Percentiles rank a stretch among this genome's conserved stretches.
phyloP scores from a whole-genome alignment of 2,113 vertebrate genomes.

The Gavialis gangeticus region DNA sequence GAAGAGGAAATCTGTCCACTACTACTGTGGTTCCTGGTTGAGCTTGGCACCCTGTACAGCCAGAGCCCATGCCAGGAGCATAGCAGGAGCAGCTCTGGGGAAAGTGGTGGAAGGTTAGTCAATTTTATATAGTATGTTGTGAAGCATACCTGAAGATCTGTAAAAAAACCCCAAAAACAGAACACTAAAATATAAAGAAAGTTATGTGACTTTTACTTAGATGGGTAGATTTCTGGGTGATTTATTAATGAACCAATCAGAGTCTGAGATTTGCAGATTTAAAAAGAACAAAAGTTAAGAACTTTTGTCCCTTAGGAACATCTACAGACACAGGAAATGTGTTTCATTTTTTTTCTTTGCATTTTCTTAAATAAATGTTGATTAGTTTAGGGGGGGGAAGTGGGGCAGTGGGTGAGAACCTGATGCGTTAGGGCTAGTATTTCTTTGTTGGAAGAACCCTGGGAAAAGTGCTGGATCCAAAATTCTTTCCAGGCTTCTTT shows the following conservation, averaged over 20 bases:
- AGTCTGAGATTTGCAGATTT: conserved; percentile 29
- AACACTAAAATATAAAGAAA: conserved; percentile 17
- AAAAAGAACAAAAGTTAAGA: conserved; percentile 25
- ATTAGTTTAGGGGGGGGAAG: conserved; percentile 29
- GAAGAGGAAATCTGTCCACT: too few relatives aligned
- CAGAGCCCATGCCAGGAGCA: too few relatives aligned
- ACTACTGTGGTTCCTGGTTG: too few relatives aligned
- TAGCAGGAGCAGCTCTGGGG: background rate
- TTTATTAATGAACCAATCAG: conserved; percentile 35
- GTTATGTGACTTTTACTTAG: conserved; percentile 15
- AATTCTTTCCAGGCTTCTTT: background rate
- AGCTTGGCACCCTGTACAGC: too few relatives aligned
- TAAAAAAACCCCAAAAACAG: conserved; percentile 19
- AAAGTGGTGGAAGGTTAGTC: background rate
- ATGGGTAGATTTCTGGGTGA: background rate
- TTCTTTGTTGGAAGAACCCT: background rate
- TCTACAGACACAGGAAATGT: conserved; percentile 29
- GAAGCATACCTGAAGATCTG: background rate
- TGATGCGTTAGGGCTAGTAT: background rate
- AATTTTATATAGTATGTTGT: conserved; percentile 41
- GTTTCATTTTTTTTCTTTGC: conserved; percentile 31
- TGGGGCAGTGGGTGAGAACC: background rate
- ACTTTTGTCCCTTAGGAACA: conserved; percentile 18
- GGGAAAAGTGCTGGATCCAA: background rate
- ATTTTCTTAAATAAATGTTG: conserved; percentile 50